Evolutionary conservation across 2,888 invertebrate genomes (phyloP), one percentile per base, ranked within the genome.

Genomic region (Halictus quadricinctus): DNA sequence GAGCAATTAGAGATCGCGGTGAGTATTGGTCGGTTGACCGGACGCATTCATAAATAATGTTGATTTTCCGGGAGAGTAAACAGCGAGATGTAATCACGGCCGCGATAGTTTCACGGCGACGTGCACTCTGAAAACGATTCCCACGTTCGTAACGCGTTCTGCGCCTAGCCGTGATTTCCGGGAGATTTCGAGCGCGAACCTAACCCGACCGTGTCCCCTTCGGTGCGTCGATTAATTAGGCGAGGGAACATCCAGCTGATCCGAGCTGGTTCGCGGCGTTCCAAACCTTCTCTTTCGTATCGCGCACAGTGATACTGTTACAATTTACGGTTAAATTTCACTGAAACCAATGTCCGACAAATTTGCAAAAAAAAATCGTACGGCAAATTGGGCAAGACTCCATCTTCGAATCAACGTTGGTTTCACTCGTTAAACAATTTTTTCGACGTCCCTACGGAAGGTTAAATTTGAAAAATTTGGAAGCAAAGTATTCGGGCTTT

Each of bases 1-100:
- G 58, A 58, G 64, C 64, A 66, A 66, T 66, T 29, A 66, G 36
- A 21, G 66, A 15, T 25, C 29, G 76, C 64, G 29, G 15, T 15
- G 64, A 15, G 25, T 64, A 29, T 64, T 64, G 25, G 64, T 13
- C 69, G 69, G 60, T 72, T 54, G 79, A 73, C 78, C 85, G 85
- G 75, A 78, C 74, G 84, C 73, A 58, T 81, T 86, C 83, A 76
- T 89, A 83, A 89, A 89, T 88, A 88, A 87, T 87, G 88, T 90
- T 88, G 88, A 89, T 90, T 90, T 90, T 90, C 89, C 88, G 84
- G 85, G 73, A 87, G 89, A 89, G 83, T 89, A 89, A 88, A 86
- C 89, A 83, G 70, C 41, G 58, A 87, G 85, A 89, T 88, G 88
- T 85, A 88, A 89, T 88, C 89, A 58, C 46, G 21, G 84, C 21